Base-by-base conservation (phyloP, 2,888 invertebrate species). In the Campaea margaritaria region DNA sequence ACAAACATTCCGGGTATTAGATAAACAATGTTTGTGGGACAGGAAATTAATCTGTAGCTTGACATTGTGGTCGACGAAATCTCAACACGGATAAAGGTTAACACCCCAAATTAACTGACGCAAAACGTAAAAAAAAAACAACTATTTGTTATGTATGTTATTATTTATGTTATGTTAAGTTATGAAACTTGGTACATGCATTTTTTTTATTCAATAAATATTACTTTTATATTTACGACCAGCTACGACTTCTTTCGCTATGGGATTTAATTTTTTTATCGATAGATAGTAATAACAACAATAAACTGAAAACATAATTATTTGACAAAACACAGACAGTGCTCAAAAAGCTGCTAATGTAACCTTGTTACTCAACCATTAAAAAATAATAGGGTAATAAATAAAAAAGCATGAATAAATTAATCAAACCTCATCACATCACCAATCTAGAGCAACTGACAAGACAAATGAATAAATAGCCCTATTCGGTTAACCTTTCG, bases 1-100 rank as follows among this genome's bases (percentile, higher is more conserved):
- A 74, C 73, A 74, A 80, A 78, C 84, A 83, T 76, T 83, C 81
- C 72, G 74, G 72, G 80, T 81, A 87, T 85, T 84, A 85, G 78
- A 83, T 79, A 88, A 88, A 86, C 85, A 87, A 72, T 70, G 75
- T 70, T 45, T 60, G 64, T 65, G 57, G 61, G 76, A 76, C 79
- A 80, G 78, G 78, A 77, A 76, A 73, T 80, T 71, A 74, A 76
- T 79, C 76, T 82, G 77, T 75, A 73, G 68, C 74, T 71, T 79
- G 75, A 76, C 70, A 72, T 67, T 42, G 52, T 51, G 46, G 45
- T 45, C 28, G 43, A 13, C 34, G 14, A 39, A 46, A 31, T 39
- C 27, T 46, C 38, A 49, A 43, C 38, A 44, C 38, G 14, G 43
- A n/a, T 45, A 14, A 45, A 39, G 39, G 45, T 28, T 27, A 36